Base-by-base conservation (phyloP, 2,113 vertebrate species). In the Gymnogyps californianus region DNA sequence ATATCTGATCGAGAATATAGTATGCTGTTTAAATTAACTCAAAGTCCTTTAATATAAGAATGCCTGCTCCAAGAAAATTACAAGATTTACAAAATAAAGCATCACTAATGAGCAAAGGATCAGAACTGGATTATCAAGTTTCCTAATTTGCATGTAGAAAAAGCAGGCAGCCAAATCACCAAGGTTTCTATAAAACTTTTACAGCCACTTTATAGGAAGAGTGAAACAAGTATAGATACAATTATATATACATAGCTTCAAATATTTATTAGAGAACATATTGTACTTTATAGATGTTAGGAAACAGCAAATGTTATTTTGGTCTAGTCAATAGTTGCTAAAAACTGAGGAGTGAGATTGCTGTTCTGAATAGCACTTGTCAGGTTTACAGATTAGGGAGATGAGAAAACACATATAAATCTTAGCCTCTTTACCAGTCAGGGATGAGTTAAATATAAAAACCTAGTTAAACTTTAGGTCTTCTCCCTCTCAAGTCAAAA, bases 81-180 rank as follows among this genome's bases (percentile, higher is more conserved):
- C 5, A 84, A 91, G 70, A 92, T 59, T 64, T 67, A 89, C 71
- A 94, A 93, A 89, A 94, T 55, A 83, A 94, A 85, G 36, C 54
- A 90, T 52, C 46, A 31, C 75, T 94, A 95, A 92, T 28, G 47
- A 93, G 66, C 47, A 69, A 3, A 83, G 29, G 29, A 93, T 85
- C 75, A 85, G 94, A 97, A 96, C 87, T 77, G 81, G 87, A 96
- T 91, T 93, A 91, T 89, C 96, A 79, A 29, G 70, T 91, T 93
- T 65, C 42, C 54, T 7, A 7, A 72, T 83, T 34, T 87, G 78
- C 87, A 96, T 58, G 57, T 32, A 84, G 70, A 92, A 94, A 90
- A 69, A 89, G 28, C 29, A 82, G 8, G 34, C 22, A 65, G 19
- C 15, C 67, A 66, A 61, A 69, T 70, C 47, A 36, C 49, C 3